Conservation (phyloP, 1,140 invertebrate genomes). For the Sipha flava region DNA sequence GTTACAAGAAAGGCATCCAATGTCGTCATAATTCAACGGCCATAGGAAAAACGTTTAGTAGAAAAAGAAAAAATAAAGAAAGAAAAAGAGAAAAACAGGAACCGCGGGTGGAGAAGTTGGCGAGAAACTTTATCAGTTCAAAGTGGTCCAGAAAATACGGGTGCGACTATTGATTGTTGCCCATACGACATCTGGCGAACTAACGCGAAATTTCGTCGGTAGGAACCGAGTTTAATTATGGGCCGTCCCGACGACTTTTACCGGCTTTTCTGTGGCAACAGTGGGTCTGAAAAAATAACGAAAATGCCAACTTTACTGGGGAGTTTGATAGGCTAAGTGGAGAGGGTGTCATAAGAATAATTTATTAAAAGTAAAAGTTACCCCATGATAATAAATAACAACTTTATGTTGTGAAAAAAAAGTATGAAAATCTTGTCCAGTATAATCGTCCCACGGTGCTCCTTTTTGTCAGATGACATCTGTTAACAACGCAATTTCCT, state of each 20-base stretch:
- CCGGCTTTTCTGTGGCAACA: background rate
- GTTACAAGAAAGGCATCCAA: background rate
- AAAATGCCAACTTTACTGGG: background rate
- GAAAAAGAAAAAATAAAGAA: background rate
- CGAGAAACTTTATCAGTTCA: background rate
- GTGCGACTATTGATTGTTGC: conserved; percentile 5
- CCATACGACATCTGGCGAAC: conserved; percentile 1
- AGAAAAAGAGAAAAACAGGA: background rate
- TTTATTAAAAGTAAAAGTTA: background rate
- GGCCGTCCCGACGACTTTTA: background rate
- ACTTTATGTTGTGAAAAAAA: background rate
- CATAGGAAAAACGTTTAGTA: background rate
- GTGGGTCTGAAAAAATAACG: background rate
- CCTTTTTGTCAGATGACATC: too few relatives aligned
- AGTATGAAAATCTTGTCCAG: background rate
- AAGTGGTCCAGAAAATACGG: background rate
- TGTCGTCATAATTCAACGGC: background rate
- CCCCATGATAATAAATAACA: background rate
- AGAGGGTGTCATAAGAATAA: background rate
- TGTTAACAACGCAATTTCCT: too few relatives aligned
- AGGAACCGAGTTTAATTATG: background rate
- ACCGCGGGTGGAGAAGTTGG: background rate
- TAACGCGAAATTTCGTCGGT: background rate
- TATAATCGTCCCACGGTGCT: background rate
- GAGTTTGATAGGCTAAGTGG: background rate